phyloP scores from a whole-genome alignment of 2,888 invertebrate genomes.

The Cataglyphis livida region DNA sequence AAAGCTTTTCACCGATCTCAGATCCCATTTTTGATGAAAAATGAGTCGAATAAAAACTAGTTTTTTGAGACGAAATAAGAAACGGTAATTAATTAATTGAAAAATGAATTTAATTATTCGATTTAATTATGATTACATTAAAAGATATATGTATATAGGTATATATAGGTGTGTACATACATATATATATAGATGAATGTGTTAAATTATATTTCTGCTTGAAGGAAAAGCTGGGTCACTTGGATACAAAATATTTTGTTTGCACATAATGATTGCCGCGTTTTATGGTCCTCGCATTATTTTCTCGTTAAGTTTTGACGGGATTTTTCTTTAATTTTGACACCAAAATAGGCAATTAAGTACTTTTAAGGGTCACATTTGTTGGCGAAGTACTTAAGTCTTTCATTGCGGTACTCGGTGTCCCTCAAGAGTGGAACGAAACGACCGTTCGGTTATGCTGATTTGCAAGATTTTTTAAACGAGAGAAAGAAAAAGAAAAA shows the following conservation, averaged over 20 bases:
- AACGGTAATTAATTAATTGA: not conserved
- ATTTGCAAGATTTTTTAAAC: conserved; percentile 56
- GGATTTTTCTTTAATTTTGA: conserved; percentile 32
- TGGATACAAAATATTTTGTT: not conserved
- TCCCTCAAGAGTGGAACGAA: conserved; percentile 64
- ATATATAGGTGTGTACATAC: not conserved
- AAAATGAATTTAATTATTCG: not conserved
- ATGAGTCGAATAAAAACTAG: not conserved
- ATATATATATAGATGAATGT: not conserved
- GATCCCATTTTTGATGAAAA: not conserved
- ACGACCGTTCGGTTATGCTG: conserved; percentile 32
- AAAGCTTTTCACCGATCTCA: conserved; percentile 20
- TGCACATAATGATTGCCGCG: not conserved
- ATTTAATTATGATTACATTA: not conserved
- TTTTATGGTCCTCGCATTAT: conserved; percentile 8
- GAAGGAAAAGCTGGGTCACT: not conserved
- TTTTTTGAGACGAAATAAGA: not conserved
- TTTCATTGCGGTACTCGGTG: conserved; percentile 49
- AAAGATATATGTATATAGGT: not conserved
- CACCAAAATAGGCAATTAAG: conserved; percentile 21
- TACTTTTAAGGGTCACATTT: conserved; percentile 43
- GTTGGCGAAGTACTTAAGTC: conserved; percentile 66
- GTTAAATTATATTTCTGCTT: not conserved
- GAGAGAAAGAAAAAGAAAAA: not conserved
- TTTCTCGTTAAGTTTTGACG: not conserved